Base-by-base conservation (phyloP, 2,888 invertebrate species). In the Alviniconcha strummeri region DNA sequence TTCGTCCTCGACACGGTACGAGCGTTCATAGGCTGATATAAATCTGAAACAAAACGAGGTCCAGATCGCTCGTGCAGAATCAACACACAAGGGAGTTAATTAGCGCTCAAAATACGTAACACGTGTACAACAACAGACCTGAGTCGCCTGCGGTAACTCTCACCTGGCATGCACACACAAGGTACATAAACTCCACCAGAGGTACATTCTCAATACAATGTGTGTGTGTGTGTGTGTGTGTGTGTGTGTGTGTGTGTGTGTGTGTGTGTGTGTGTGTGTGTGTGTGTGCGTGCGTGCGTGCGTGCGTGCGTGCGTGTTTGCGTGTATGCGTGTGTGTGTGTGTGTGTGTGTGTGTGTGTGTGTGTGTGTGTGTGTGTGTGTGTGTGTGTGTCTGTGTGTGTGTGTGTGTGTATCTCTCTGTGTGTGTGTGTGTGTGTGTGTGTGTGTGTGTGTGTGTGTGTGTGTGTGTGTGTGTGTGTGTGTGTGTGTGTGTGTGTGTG, bases 261-360 rank as follows among this genome's bases (percentile, higher is more conserved):
- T 15, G 55, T 13, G 72, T 36, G 72, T 72, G 72, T 13, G 72
- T 72, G 36, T 13, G 72, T 36, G 72, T 69, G 69, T 19, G 69
- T 69, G 69, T 72, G 2, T 9, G 15, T 11, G 5, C 36, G 8
- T 72, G 11, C 4, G 9, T 72, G 1, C 4, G 7, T 36, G 13
- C 15, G 13, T 7, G 54, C 13, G 54, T 17, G 74, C 13, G 74
- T 17, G 54, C 54, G 17, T 69, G 69, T 4, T 55, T 76, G 57
- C 56, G 75, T 75, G 75, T 75, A 11, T 75, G 17, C 17, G 54
- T 17, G 75, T 55, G 55, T 52, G 75, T 0, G 55, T 17, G 75
- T 15, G 75, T 55, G 75, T 56, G 76, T 72, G 72, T 72, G 72
- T 72, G 72, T 72, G 72, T 69, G 69, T 69, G 69, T 69, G 69